A percentile compares a stretch with the other conserved stretches of the same genome.
phyloP scores from a whole-genome alignment of 2,888 invertebrate species.

The Onthophagus sagittarius region DNA sequence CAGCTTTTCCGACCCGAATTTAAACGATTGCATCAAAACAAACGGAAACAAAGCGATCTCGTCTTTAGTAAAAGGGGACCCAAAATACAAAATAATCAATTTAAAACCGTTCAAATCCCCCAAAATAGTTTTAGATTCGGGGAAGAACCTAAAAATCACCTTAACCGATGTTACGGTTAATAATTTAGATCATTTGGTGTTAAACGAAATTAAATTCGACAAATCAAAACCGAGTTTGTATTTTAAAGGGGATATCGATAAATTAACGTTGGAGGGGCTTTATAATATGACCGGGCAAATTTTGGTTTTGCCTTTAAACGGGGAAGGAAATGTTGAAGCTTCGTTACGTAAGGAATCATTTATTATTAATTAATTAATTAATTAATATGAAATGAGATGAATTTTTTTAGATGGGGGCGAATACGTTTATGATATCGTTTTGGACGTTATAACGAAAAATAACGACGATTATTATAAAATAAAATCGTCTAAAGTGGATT shows the following conservation, averaged over 20 bases:
- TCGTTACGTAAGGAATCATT: constrained; percentile 33
- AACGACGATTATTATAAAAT: not conserved
- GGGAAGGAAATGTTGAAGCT: constrained; percentile 38
- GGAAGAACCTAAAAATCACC: not conserved
- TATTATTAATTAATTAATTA: not conserved
- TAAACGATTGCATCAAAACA: constrained; percentile 39
- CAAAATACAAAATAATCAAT: constrained; percentile 3
- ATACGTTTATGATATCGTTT: not conserved
- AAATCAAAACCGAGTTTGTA: not conserved
- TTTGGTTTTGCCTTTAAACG: constrained; percentile 37
- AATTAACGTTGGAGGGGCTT: constrained; percentile 29
- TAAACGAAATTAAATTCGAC: not conserved
- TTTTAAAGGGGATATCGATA: not conserved
- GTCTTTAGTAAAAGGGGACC: not conserved
- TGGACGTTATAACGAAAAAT: not conserved
- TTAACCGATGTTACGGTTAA: not conserved
- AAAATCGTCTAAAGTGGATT: not conserved
- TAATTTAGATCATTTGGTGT: not conserved
- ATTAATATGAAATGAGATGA: not conserved
- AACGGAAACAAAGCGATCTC: constrained; percentile 15
- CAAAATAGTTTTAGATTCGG: not conserved
- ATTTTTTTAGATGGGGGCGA: not conserved
- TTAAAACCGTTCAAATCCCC: not conserved
- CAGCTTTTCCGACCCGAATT: constrained; percentile 37
- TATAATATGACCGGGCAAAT: constrained; percentile 41